Evolutionary conservation across 2,113 vertebrate species (phyloP).

Genomic region (Halichoeres trimaculatus): DNA sequence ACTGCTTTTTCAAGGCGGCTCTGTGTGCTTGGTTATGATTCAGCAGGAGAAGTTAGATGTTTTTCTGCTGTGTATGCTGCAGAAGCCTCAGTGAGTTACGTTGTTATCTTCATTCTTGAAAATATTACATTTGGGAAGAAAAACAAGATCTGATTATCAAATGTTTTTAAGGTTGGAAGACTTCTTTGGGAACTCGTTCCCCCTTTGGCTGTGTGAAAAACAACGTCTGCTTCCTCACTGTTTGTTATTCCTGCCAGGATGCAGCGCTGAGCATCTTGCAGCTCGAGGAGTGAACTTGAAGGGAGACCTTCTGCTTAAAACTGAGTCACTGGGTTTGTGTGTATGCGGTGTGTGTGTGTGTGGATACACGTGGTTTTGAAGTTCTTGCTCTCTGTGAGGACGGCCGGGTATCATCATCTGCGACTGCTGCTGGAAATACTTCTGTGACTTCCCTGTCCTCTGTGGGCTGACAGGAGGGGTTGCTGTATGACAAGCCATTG

Average conservation of each 20-base stretch:
- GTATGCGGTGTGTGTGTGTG: slow-evolving; percentile 25
- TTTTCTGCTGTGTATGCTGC: background rate
- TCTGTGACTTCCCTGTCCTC: slow-evolving; percentile 54
- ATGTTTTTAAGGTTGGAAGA: slow-evolving; percentile 11
- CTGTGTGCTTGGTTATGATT: slow-evolving; percentile 8
- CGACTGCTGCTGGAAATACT: slow-evolving; percentile 61
- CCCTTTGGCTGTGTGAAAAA: slow-evolving; percentile 7
- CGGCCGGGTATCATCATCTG: slow-evolving; percentile 52
- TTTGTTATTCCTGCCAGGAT: slow-evolving; percentile 45
- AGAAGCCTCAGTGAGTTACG: background rate
- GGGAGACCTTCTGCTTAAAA: slow-evolving; percentile 34
- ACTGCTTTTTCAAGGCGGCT: background rate
- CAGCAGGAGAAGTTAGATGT: background rate
- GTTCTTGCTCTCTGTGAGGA: slow-evolving; percentile 35
- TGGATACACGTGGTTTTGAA: slow-evolving; percentile 41
- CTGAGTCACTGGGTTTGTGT: slow-evolving; percentile 52
- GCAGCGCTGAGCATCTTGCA: slow-evolving; percentile 29
- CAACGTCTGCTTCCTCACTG: slow-evolving; percentile 18
- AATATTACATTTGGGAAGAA: background rate
- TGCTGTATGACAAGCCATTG: slow-evolving; percentile 68
- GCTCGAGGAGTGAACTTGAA: slow-evolving; percentile 52
- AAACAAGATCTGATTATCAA: slow-evolving; percentile 1
- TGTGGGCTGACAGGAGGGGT: slow-evolving; percentile 59
- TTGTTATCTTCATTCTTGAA: background rate
- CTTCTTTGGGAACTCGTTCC: slow-evolving; percentile 20